phyloP scores from a whole-genome alignment of 2,888 invertebrate genomes.

The Dryococelus australis region DNA sequence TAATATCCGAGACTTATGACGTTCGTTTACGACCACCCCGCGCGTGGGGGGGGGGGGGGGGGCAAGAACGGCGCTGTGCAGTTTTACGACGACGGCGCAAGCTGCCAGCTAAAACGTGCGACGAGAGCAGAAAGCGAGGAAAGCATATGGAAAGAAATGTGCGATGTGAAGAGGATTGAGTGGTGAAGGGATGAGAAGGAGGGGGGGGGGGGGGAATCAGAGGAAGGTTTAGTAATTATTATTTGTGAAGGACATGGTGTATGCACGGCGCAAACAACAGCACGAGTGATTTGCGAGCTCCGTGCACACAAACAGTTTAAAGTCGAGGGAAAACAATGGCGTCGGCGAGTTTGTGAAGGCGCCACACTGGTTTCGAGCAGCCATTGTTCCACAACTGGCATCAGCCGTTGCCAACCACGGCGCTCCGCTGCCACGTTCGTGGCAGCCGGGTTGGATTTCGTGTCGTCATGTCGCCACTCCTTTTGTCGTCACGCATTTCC shows the following conservation, averaged over 20 bases:
- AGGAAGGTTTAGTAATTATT: neutral
- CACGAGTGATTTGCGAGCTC: neutral
- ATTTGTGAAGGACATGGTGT: neutral
- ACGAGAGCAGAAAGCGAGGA: too few relatives aligned
- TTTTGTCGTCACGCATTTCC: neutral
- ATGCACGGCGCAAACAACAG: neutral
- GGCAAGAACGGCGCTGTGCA: too few relatives aligned
- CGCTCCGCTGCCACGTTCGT: too few relatives aligned
- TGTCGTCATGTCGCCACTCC: neutral
- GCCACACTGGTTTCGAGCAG: neutral
- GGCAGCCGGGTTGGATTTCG: neutral
- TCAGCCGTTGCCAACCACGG: neutral
- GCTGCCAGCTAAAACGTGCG: too few relatives aligned
- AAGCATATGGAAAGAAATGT: too few relatives aligned
- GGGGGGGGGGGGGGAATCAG: neutral
- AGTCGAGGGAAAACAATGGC: constrained; percentile 6
- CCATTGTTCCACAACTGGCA: neutral
- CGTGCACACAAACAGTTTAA: neutral
- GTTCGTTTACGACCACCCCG: too few relatives aligned
- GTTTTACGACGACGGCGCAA: too few relatives aligned
- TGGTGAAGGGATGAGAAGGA: too few relatives aligned
- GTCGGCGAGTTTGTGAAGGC: neutral
- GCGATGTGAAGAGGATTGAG: too few relatives aligned
- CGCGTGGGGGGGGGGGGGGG: too few relatives aligned
- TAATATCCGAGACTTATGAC: too few relatives aligned